Evolutionary conservation across 1,140 invertebrate species (phyloP).

Genomic region (Polypedilum vanderplanki): DNA sequence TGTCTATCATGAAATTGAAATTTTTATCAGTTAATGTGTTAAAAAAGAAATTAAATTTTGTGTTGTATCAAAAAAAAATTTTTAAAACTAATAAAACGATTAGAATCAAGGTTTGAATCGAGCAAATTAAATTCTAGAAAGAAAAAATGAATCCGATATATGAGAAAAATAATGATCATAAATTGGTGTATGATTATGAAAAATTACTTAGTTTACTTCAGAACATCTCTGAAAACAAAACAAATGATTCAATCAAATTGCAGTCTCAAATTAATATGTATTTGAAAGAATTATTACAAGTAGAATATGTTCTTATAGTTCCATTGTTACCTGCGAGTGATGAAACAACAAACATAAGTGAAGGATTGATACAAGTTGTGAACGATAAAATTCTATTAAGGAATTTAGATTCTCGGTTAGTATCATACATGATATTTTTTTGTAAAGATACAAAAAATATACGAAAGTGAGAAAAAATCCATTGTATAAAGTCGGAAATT

Average conservation of each 20-base stretch:
- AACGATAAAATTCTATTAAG: slow-evolving; percentile 48
- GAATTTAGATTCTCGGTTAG: slow-evolving; percentile 52
- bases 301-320: slow-evolving; percentile 49
- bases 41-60: too few relatives aligned
- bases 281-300: slow-evolving; percentile 45
- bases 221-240: not conserved
- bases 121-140: not conserved
- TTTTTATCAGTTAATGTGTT: too few relatives aligned
- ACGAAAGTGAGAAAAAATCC: slow-evolving; percentile 33
- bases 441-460: slow-evolving; percentile 30
- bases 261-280: slow-evolving; percentile 21
- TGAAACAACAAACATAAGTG: slow-evolving; percentile 37
- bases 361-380: slow-evolving; percentile 52
- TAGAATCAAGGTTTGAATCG: too few relatives aligned
- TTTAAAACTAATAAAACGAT: too few relatives aligned
- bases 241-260: not conserved
- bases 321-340: slow-evolving; percentile 48
- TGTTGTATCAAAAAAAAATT: too few relatives aligned
- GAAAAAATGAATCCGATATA: not conserved
- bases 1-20: too few relatives aligned
- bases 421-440: slow-evolving; percentile 34
- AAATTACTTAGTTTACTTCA: not conserved
- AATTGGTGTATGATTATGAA: not conserved
- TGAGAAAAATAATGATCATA: not conserved
- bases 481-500: not conserved